Conservation (phyloP, 2,888 invertebrate species). For the Drosophila silvestris region DNA sequence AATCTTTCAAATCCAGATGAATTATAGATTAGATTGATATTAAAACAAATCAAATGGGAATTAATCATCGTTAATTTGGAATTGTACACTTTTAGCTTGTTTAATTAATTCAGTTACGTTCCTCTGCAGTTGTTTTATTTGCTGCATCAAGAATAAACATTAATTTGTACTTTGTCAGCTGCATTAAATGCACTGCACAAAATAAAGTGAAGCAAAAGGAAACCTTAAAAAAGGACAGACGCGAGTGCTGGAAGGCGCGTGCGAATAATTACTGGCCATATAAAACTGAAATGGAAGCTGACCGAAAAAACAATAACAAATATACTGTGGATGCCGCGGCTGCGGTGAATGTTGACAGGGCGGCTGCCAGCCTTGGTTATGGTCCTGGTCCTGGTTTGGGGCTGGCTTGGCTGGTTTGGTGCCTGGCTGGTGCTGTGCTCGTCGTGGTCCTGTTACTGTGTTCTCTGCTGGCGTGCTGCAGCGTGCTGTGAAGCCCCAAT, state of each 20-base stretch:
- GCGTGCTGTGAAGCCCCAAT: constrained; percentile 74
- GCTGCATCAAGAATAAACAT: not conserved
- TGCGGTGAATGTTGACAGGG: constrained; percentile 79
- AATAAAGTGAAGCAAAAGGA: constrained; percentile 30
- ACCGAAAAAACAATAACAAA: constrained; percentile 76
- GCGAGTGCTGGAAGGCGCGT: constrained; percentile 63
- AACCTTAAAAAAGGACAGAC: constrained; percentile 7
- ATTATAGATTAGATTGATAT: not conserved
- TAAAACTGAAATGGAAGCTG: constrained; percentile 72
- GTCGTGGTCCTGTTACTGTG: not conserved
- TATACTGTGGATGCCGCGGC: constrained; percentile 61
- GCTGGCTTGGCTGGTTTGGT: constrained; percentile 1
- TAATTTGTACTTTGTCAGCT: constrained; percentile 7
- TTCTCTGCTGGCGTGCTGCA: constrained; percentile 20
- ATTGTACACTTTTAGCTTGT: not conserved
- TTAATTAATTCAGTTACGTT: not conserved
- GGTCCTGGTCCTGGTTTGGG: constrained; percentile 1
- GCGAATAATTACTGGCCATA: constrained; percentile 80
- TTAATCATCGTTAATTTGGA: not conserved
- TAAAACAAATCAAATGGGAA: not conserved
- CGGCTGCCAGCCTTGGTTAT: constrained; percentile 29
- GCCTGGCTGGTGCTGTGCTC: not conserved
- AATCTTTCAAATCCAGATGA: not conserved
- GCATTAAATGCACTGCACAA: constrained; percentile 47
- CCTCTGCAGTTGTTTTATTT: not conserved